A percentile compares a stretch with the other conserved stretches of the same genome.
phyloP scores from a whole-genome alignment of 2,797 vertebrate species.

The Pantherophis alleghaniensis region DNA sequence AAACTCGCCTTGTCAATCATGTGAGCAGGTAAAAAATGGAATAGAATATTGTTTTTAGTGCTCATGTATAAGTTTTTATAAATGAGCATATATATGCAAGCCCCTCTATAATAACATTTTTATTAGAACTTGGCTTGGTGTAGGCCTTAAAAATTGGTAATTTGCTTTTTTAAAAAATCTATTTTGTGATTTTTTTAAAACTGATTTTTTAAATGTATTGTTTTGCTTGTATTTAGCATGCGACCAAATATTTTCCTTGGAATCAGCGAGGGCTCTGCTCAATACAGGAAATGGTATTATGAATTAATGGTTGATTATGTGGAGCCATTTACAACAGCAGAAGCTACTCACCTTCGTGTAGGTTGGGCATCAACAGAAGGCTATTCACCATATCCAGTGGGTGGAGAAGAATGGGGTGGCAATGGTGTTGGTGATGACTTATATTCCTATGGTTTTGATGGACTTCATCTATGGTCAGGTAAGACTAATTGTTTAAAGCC shows the following conservation, averaged over 20 bases:
- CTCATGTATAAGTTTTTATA: background rate
- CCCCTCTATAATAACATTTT: background rate
- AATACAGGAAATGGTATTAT: slow-evolving; percentile 96
- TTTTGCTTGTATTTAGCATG: slow-evolving; percentile 78
- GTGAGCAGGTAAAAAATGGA: slow-evolving; percentile 84
- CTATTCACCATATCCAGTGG: slow-evolving; percentile 88
- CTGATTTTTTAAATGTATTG: slow-evolving; percentile 17
- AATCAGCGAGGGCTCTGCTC: slow-evolving; percentile 92
- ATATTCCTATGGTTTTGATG: slow-evolving; percentile 93
- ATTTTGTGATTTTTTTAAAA: background rate
- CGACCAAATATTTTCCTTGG: slow-evolving; percentile 93
- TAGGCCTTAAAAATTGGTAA: background rate
- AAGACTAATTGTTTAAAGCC: slow-evolving; percentile 78
- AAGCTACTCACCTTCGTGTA: slow-evolving; percentile 89
- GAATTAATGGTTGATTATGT: slow-evolving; percentile 91
- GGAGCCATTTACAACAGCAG: slow-evolving; percentile 86
- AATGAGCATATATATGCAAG: background rate
- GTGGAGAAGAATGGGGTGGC: slow-evolving; percentile 92
- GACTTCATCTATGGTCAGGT: slow-evolving; percentile 96
- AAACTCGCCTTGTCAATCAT: slow-evolving; percentile 91
- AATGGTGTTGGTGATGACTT: slow-evolving; percentile 94
- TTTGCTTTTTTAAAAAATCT: background rate
- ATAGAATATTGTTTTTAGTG: background rate
- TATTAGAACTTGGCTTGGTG: background rate
- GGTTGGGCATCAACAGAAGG: slow-evolving; percentile 94